These are phyloP conservation scores for Sitobion miscanthi DNA, from an alignment of 1,140 invertebrate genomes.

Conservation along the genomic window DNA sequence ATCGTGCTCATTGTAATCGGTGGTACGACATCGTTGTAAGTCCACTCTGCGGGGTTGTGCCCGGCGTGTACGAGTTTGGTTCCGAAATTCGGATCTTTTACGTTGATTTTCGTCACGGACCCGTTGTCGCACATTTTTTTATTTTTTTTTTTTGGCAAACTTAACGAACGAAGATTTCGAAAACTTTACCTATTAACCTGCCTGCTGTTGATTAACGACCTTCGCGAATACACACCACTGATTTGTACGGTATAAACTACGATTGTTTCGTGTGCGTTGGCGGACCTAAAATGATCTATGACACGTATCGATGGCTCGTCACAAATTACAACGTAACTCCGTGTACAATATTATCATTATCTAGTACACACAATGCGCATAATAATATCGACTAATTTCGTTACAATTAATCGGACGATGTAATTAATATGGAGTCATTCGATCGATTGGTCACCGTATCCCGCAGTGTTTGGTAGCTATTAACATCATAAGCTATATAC, in stretches of 20 bases:
- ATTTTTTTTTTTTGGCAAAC: neutral
- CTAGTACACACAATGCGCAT: neutral
- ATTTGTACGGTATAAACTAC: neutral
- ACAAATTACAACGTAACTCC: neutral
- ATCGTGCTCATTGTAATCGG: constrained; percentile 92
- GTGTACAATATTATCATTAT: neutral
- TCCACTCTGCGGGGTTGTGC: constrained; percentile 90
- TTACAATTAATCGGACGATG: neutral
- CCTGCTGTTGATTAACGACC: neutral
- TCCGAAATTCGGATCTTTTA: constrained; percentile 69
- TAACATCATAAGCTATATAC: neutral
- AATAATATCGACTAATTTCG: neutral
- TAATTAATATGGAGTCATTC: neutral
- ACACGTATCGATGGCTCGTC: neutral
- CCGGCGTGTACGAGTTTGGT: constrained; percentile 91
- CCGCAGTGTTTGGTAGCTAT: neutral
- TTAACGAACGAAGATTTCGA: neutral
- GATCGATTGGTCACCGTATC: neutral
- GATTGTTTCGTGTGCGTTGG: too few species aligned
- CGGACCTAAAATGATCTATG: neutral
- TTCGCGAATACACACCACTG: neutral
- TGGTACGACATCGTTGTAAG: constrained; percentile 77
- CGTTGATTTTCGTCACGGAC: neutral
- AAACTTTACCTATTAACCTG: neutral
- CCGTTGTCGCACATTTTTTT: constrained; percentile 4